These are phyloP conservation scores for Coleophora flavipennella DNA, from an alignment of 2,888 invertebrate genomes.

Conservation along the genomic window DNA sequence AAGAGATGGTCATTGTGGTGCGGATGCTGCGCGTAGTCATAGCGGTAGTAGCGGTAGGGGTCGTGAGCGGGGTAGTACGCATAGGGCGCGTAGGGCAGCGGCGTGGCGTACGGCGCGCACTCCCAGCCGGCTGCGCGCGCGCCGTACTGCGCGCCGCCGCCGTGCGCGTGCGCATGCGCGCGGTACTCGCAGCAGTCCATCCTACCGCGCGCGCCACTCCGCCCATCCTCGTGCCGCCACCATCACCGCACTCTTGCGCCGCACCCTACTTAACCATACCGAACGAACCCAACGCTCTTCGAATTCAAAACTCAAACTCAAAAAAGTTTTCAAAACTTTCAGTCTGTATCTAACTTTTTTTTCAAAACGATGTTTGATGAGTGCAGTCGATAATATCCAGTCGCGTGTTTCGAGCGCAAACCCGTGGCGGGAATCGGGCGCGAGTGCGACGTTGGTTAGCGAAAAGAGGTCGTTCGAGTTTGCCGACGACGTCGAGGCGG, in stretches of 20 bases:
- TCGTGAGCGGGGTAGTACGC: conserved; percentile 40
- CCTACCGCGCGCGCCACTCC: conserved; percentile 39
- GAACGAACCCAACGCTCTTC: conserved; percentile 5
- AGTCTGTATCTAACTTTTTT: neutral
- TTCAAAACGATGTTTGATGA: too few species aligned
- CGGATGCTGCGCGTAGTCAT: conserved; percentile 57
- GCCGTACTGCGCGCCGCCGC: conserved; percentile 48
- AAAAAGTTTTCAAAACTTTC: neutral
- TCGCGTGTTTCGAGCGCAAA: conserved; percentile 50
- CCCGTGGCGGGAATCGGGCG: conserved; percentile 60
- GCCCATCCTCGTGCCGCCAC: conserved; percentile 40
- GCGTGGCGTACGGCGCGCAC: conserved; percentile 44
- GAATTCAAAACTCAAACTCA: neutral
- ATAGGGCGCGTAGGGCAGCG: conserved; percentile 29
- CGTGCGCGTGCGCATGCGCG: conserved; percentile 42
- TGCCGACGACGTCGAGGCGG: conserved; percentile 61
- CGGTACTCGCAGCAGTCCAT: conserved; percentile 71
- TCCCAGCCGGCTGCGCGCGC: conserved; percentile 39
- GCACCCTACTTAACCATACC: neutral
- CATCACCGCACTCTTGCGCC: conserved; percentile 34
- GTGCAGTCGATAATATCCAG: neutral
- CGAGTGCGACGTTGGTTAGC: conserved; percentile 66
- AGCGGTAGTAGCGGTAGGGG: conserved; percentile 63
- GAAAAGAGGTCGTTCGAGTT: conserved; percentile 70
- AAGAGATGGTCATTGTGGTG: conserved; percentile 57